Base-by-base conservation (phyloP, 2,797 vertebrate genomes). In the Emys orbicularis region DNA sequence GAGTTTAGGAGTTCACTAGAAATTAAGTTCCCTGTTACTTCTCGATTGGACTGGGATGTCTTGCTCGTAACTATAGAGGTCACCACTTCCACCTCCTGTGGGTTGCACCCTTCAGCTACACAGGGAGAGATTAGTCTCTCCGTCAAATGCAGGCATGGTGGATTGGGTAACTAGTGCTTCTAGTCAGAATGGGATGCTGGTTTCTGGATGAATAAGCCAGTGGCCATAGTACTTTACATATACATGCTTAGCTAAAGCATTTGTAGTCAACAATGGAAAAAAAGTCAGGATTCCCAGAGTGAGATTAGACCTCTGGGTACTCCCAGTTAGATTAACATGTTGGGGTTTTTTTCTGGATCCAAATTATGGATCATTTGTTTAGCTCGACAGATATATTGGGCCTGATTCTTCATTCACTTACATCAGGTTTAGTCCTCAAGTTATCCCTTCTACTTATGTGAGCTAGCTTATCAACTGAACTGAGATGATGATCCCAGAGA, bases 41-140 rank as follows among this genome's bases (percentile, higher is more conserved):
- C 61, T 93, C 77, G 82, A n/a, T 88, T 91, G 72, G 92, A 90
- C 84, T 74, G 53, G 85, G 29, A 41, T 95, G 81, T 72, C 41
- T 90, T 83, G 52, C 83, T 84, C 80, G 57, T 94, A 96, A 94
- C 93, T 88, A 96, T 92, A 85, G 90, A 85, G 59, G 84, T 91
- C 90, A 94, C 76, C 89, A 41, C n/a, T 74, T 74, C 21, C 21
- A 74, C 23, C 21, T 37, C 23, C n/a, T 41, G 31, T 61, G 6
- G 15, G 59, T 61, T 34, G 59, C 31, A 61, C 31, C 31, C 59
- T 34, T 61, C 59, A 34, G 31, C 31, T 34, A 61, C 7, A 61
- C 59, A 61, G 31, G 59, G 59, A 34, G 59, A 61, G 37, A 72
- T 41, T 25, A 41, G 21, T 3, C 21, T 72, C 68, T 41, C 7